Conservation (phyloP, 2,113 vertebrate genomes). For the Bubo bubo region DNA sequence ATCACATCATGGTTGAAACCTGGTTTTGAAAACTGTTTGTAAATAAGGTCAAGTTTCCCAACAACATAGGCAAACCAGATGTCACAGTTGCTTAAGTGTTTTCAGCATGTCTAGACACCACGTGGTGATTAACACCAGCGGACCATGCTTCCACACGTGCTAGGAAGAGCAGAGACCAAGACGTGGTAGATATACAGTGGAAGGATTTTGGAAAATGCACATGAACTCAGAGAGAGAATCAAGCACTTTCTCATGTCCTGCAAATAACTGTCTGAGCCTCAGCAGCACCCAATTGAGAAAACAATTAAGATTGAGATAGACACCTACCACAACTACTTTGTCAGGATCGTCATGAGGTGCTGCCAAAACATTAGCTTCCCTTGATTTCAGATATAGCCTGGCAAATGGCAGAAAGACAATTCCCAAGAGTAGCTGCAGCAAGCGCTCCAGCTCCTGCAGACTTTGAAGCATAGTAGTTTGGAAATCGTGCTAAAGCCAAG, state of each 20-base stretch:
- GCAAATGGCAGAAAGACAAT: not conserved
- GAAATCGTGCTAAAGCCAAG: not conserved
- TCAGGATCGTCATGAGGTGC: not conserved
- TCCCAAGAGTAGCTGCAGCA: not conserved
- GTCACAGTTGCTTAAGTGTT: slow-evolving; percentile 47
- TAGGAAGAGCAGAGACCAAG: not conserved
- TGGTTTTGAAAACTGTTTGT: not conserved
- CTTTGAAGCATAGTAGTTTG: not conserved
- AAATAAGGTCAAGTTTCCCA: slow-evolving; percentile 46
- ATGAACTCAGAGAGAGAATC: not conserved
- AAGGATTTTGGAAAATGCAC: not conserved
- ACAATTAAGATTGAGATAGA: not conserved
- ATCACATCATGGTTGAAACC: not conserved
- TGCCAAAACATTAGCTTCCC: slow-evolving; percentile 3
- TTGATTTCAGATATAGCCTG: not conserved
- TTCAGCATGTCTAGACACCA: slow-evolving; percentile 56
- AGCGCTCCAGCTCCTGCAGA: not conserved
- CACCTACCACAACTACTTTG: not conserved
- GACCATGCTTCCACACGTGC: not conserved
- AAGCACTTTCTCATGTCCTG: not conserved
- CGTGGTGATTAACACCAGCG: slow-evolving; percentile 13
- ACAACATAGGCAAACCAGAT: not conserved
- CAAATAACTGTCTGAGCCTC: not conserved
- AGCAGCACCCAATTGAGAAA: not conserved
- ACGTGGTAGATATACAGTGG: not conserved